A percentile compares a stretch with the other conserved stretches of the same genome.
These are phyloP conservation scores for Meghimatium bilineatum DNA, from an alignment of 2,888 invertebrate genomes.

Conservation along the genomic window DNA sequence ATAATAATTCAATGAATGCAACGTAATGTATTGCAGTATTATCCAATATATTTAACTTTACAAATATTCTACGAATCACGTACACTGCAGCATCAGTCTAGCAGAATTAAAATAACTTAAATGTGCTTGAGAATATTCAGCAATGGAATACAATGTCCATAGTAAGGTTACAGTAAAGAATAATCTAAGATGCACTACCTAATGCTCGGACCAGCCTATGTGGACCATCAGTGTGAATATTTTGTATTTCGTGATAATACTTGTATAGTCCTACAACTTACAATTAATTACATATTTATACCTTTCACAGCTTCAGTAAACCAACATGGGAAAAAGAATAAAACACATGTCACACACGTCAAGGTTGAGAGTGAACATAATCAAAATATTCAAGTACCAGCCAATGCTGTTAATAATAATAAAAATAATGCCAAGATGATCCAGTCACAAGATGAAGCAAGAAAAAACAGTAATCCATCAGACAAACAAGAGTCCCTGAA, in stretches of 20 bases:
- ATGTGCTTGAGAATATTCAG: too few species aligned
- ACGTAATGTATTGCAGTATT: too few species aligned
- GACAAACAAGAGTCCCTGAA: not conserved
- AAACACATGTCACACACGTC: not conserved
- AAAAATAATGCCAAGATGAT: not conserved
- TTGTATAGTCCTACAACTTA: not conserved
- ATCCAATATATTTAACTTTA: too few species aligned
- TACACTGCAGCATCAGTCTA: too few species aligned
- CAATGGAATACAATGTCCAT: too few species aligned
- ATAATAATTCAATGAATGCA: too few species aligned
- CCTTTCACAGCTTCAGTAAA: conserved; percentile 6
- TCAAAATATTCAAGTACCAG: not conserved
- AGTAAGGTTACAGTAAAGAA: too few species aligned
- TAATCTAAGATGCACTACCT: too few species aligned
- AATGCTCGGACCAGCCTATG: too few species aligned
- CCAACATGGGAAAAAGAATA: not conserved
- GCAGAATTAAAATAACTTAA: too few species aligned
- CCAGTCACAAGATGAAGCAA: not conserved
- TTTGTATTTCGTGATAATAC: not conserved
- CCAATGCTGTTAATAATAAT: not conserved
- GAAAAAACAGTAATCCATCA: not conserved
- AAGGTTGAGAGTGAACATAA: not conserved
- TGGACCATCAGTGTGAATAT: too few species aligned
- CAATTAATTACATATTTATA: not conserved
- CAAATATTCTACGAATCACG: too few species aligned